Evolutionary conservation across 2,888 invertebrate species (phyloP), one percentile per base, ranked within the genome.

Genomic region (Hypomecis punctinalis): DNA sequence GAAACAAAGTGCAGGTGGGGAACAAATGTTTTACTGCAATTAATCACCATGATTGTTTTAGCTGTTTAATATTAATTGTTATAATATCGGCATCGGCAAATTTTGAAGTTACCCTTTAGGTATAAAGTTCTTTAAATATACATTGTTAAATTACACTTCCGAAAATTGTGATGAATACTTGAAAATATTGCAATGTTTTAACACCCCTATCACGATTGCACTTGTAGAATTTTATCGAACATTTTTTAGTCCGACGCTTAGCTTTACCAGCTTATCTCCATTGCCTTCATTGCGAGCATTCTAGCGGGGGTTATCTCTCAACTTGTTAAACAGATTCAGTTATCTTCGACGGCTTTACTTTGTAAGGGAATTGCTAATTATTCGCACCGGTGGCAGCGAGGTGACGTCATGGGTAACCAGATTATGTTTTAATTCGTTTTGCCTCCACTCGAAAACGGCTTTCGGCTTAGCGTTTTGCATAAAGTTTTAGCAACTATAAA

Each of bases 261-360:
- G 40, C 51, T 46, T 51, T 55, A 64, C 42, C 10, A 36, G 55
- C 36, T 40, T 64, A 64, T 64, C 64, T 60, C 13, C 36, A 57
- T 48, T 43, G 57, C 52, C 46, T 57, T 61, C 61, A 66, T 61
- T 61, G 48, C 45, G n/a, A 40, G 13, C 39, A 59, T 66, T 65
- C 61, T 64, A 61, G 45, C 65, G 57, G 59, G 67, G 69, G 65
- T 71, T 70, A 70, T 72, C 67, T 54, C 61, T 40, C 63, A 88
- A 86, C 84, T 89, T 84, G 83, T 88, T 85, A 86, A 81, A 79
- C 61, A 65, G 82, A 88, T 89, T 88, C 79, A 76, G 84, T 88
- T 88, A 89, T 84, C 85, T 80, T 78, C 74, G 76, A 73, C 73
- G 70, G 72, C 69, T 74, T 71, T 72, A 75, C 75, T 70, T 76